Evolutionary conservation across 2,888 invertebrate genomes (phyloP).

Genomic region (Schizotus pectinicornis): DNA sequence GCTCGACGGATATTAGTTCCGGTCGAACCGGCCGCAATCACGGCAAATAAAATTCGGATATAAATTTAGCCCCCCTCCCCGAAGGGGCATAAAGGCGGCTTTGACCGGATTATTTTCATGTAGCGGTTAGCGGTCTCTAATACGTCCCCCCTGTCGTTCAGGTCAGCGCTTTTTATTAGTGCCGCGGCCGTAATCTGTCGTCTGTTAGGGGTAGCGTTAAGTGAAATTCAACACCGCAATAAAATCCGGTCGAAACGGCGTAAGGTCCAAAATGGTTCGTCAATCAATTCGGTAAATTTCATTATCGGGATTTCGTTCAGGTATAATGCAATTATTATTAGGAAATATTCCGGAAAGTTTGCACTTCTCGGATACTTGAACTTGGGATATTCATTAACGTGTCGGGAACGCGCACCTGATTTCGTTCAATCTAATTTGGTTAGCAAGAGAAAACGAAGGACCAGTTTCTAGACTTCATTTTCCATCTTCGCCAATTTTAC

Average conservation of each 20-base stretch:
- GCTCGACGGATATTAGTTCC: too few relatives aligned
- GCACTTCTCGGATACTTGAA: constrained; percentile 12
- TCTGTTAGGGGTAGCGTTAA: too few relatives aligned
- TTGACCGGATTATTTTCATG: constrained; percentile 20
- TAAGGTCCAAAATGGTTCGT: constrained; percentile 3
- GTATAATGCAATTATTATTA: constrained; percentile 15
- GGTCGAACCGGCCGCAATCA: too few relatives aligned
- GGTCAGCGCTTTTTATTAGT: constrained; percentile 15
- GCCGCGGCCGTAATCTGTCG: neutral
- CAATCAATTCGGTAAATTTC: constrained; percentile 13
- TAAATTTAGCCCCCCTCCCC: constrained; percentile 7
- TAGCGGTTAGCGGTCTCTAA: neutral
- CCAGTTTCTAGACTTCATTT: constrained; percentile 6
- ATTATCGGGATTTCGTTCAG: neutral
- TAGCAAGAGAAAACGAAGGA: constrained; percentile 3
- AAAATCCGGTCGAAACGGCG: constrained; percentile 10
- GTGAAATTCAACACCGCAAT: constrained; percentile 4
- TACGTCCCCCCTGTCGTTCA: neutral
- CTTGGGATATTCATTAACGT: constrained; percentile 26
- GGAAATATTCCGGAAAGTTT: constrained; percentile 22
- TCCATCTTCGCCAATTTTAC: neutral
- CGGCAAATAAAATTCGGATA: neutral
- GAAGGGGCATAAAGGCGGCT: constrained; percentile 6
- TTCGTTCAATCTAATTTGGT: constrained; percentile 17
- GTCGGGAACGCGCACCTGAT: constrained; percentile 25